Evolutionary conservation across 1,140 invertebrate genomes (phyloP).

Genomic region (Papilio helenus): DNA sequence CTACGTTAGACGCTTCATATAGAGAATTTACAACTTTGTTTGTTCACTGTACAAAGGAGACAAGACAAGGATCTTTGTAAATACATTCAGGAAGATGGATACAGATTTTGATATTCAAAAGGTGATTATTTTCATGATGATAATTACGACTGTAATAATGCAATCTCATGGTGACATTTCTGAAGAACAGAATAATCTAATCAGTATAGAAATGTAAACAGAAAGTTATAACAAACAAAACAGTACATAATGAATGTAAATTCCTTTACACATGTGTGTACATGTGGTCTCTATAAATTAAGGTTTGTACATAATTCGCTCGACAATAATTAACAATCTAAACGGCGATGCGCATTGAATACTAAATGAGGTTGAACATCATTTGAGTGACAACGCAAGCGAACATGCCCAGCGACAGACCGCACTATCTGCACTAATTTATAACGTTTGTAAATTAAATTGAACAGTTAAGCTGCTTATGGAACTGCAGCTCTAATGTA

Average conservation of each 20-base stretch:
- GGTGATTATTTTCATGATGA: too few species aligned
- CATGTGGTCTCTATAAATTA: background rate
- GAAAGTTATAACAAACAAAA: too few species aligned
- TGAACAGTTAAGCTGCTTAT: background rate
- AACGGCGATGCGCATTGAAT: constrained; percentile 16
- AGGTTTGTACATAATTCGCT: constrained; percentile 17
- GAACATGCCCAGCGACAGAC: background rate
- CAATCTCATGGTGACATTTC: too few species aligned
- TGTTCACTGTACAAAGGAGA: too few species aligned
- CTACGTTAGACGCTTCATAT: too few species aligned
- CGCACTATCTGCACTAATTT: constrained; percentile 10
- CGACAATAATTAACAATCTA: constrained; percentile 22
- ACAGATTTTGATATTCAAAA: too few species aligned
- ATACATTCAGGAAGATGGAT: too few species aligned
- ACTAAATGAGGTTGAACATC: constrained; percentile 5
- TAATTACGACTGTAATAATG: too few species aligned
- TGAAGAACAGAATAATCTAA: too few species aligned
- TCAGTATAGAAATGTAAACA: too few species aligned
- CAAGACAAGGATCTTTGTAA: too few species aligned
- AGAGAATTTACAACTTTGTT: too few species aligned
- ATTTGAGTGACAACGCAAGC: constrained; percentile 12
- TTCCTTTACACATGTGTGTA: background rate
- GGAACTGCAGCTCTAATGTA: background rate
- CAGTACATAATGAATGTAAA: background rate
- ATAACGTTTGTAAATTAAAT: constrained; percentile 13